Evolutionary conservation across 2,888 invertebrate genomes (phyloP), one percentile per base, ranked within the genome.

Genomic region (Toxonevra muliebris): DNA sequence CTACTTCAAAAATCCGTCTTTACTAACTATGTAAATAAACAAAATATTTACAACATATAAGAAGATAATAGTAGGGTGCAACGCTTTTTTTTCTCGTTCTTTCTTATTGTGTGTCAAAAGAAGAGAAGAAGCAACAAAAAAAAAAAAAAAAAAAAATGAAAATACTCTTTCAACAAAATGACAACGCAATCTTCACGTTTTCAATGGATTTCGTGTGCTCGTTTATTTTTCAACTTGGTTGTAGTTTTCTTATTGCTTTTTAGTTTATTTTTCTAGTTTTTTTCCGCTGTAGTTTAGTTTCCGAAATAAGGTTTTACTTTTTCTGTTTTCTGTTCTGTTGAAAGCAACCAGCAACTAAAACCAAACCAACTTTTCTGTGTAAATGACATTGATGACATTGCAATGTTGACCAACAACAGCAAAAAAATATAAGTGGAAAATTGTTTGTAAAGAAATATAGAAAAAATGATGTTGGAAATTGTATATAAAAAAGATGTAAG

Each of bases 131-230:
- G 45, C 10, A 52, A 1, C 19, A 53, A 4, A 30, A 8, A 1
- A 43, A 20, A 7, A 53, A 41, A 62, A 54, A 7, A 19, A 42
- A 53, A 17, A 20, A 17, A 17, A 30, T 8, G 52, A 17, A 42
- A 54, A 54, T 43, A 54, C 45, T 54, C 43, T 62, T 62, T 62
- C 62, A 62, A 43, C 62, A 30, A 62, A 62, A 41, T 82, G 74
- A 83, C 84, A 76, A 83, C 84, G 84, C 84, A 84, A 77, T 84
- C 84, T 75, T 81, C 82, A 71, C 78, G 79, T 76, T 78, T 80
- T 30, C 30, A 30, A 30, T 30, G 30, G 30, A 7, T 30, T 30
- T 30, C 30, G 7, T 30, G 30, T 4, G 30, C 30, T 30, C 30
- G 2, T 30, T 30, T 30, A 2, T 66, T 71, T 75, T 73, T 70